These are phyloP conservation scores for Aegotheles bennettii DNA, from an alignment of 2,113 vertebrate species.

Conservation along the genomic window DNA sequence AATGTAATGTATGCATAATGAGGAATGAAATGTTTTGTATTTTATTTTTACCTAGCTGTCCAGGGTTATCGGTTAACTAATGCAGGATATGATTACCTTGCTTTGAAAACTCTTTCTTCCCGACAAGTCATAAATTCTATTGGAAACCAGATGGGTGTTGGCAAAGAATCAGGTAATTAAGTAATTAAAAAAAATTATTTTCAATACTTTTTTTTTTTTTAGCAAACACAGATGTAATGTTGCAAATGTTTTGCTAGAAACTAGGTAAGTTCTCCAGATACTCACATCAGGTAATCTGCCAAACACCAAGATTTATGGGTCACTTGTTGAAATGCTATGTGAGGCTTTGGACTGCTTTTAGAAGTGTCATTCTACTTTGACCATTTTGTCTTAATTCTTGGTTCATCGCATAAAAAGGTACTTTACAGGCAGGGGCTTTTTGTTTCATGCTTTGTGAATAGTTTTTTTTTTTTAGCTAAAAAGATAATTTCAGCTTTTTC, in stretches of 20 bases:
- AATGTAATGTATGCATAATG: not conserved
- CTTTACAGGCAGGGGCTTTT: not conserved
- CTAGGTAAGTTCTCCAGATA: not conserved
- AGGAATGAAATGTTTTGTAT: not conserved
- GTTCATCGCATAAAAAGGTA: not conserved
- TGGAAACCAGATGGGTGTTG: slow-evolving; percentile 97
- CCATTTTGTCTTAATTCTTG: not conserved
- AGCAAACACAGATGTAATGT: not conserved
- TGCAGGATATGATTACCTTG: slow-evolving; percentile 93
- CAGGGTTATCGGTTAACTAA: slow-evolving; percentile 94
- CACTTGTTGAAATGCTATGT: not conserved
- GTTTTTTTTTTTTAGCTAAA: not conserved
- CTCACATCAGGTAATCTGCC: not conserved
- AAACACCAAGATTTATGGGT: not conserved
- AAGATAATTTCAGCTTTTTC: not conserved
- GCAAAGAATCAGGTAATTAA: slow-evolving; percentile 92
- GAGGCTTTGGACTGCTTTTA: not conserved
- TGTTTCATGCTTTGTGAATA: not conserved
- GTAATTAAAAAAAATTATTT: not conserved
- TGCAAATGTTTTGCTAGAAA: not conserved
- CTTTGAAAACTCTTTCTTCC: slow-evolving; percentile 89
- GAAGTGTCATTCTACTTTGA: not conserved
- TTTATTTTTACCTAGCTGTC: slow-evolving; percentile 76
- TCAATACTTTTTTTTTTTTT: not conserved
- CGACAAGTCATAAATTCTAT: slow-evolving; percentile 87